These are phyloP conservation scores for Carposina sasakii DNA, from an alignment of 1,140 invertebrate genomes.

Conservation along the genomic window DNA sequence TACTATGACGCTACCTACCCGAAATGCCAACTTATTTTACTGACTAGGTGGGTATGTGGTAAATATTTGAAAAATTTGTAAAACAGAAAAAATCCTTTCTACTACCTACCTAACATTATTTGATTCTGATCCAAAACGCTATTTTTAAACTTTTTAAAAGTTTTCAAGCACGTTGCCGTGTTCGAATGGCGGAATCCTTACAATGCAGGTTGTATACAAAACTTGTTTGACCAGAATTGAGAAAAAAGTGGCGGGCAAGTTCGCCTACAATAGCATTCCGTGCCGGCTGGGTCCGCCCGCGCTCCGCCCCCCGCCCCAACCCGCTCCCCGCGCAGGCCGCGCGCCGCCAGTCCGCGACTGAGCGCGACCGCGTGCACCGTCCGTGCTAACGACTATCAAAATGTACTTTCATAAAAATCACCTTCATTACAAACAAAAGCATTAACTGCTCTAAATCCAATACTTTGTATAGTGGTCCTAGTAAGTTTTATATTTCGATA, in stretches of 20 bases:
- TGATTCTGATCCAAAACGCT: too few relatives aligned
- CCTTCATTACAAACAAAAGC: conserved; percentile 31
- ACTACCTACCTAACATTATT: too few relatives aligned
- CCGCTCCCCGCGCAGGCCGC: conserved; percentile 39
- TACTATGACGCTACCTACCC: too few relatives aligned
- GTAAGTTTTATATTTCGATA: too few relatives aligned
- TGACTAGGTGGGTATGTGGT: too few relatives aligned
- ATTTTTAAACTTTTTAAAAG: conserved; percentile 40
- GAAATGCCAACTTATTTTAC: too few relatives aligned
- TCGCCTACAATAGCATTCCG: conserved; percentile 70
- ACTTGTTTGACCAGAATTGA: conserved; percentile 70
- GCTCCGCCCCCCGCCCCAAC: conserved; percentile 48
- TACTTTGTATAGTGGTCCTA: too few relatives aligned
- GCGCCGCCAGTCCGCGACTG: conserved; percentile 48
- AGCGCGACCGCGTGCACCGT: too few relatives aligned
- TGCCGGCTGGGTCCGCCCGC: conserved; percentile 36
- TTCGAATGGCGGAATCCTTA: conserved; percentile 68
- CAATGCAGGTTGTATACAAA: conserved; percentile 71
- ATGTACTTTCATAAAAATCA: conserved; percentile 34
- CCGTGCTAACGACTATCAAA: conserved; percentile 34
- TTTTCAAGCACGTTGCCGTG: conserved; percentile 57
- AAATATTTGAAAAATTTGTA: too few relatives aligned
- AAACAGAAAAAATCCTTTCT: too few relatives aligned
- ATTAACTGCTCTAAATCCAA: too few relatives aligned
- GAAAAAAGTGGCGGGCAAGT: conserved; percentile 69